Evolutionary conservation across 64 coral and sea anemone genomes (phyloP), one percentile per base, ranked within the genome.

Genomic region (Stylophora pistillata): DNA sequence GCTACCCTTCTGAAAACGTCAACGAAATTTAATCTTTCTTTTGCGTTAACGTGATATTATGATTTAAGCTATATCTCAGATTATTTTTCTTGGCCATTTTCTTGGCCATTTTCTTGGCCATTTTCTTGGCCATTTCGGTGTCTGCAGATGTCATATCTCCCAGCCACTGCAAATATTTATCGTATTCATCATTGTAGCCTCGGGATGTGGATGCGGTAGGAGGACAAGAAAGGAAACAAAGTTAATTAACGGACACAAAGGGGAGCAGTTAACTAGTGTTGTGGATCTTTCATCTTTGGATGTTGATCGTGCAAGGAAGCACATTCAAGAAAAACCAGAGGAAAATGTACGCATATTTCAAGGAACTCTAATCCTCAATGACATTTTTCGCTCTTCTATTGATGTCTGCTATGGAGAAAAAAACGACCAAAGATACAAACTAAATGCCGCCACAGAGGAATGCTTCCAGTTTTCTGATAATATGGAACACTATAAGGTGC

Each of bases 121-220:
- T n/a, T n/a, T n/a, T n/a, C n/a, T n/a, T n/a, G n/a, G n/a, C n/a
- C n/a, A 3, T 89, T 21, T 79, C 76, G 4, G 5, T 80, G 3
- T 71, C 15, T 33, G 75, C 56, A 72, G 87, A 89, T 5, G 78
- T 89, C 18, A 11, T 89, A 74, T 78, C 15, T 56, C 78, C 12
- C 76, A 89, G 33, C 88, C 88, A 9, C n/a, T 90, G 10, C 81
- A 90, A 23, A 72, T 90, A 13, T 10, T 90, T 17, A 16, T 82
- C 6, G 27, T 32, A 21, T 78, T 77, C 9, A 30, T 66, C 18
- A 14, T 82, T 54, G 37, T 90, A 34, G 88, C 88, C 20, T 72
- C 78, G 17, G 21, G 30, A 32, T 57, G 68, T n/a, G 79, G 75
- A 13, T 79, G 31, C 30, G 37, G 14, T 15, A 31, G 17, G 29